Base-by-base conservation (phyloP, 2,888 invertebrate species). In the Aphidoletes aphidimyza region DNA sequence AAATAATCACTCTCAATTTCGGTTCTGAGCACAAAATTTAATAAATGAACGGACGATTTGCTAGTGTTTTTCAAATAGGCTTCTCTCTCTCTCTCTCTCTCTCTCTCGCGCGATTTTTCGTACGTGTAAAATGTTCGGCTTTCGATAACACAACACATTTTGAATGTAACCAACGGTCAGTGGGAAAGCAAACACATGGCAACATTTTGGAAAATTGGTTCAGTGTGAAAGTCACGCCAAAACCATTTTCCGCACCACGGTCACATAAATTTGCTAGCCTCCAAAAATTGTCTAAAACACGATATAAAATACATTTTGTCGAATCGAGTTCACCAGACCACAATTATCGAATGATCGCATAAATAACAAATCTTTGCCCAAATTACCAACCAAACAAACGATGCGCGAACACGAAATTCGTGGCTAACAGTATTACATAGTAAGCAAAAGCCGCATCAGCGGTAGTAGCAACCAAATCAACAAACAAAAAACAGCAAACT, bases 281-380 rank as follows among this genome's bases (percentile, higher is more conserved):
- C 30, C 3, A 34, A 69, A 81, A 81, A n/a, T 5, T 81, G 6
- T 81, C 81, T 37, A 37, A 81, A 81, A 37, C 36, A 36, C n/a
- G 37, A 81, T n/a, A 81, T 47, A 17, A 17, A 11, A 81, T 81
- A 11, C n/a, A 37, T 78, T 6, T 11, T 81, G 81, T 37, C 81
- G 81, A 37, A 37, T 37, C 5, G 37, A 36, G n/a, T n/a, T 37
- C 81, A 81, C 81, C 37, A 36, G 37, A 81, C 81, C 81, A 37
- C 81, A 81, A 81, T 81, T 81, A 81, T 81, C 81, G 81, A 37
- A 37, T 81, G 30, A 69, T 69, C 36, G 69, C 36, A 69, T 69
- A 69, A 81, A 81, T 81, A 81, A 81, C 37, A 81, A 37, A 69
- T 69, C 22, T 69, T 69, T 69, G n/a, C 69, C 69, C 30, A 69